Evolutionary conservation across 2,797 vertebrate genomes (phyloP).

Genomic region (Prionace glauca): DNA sequence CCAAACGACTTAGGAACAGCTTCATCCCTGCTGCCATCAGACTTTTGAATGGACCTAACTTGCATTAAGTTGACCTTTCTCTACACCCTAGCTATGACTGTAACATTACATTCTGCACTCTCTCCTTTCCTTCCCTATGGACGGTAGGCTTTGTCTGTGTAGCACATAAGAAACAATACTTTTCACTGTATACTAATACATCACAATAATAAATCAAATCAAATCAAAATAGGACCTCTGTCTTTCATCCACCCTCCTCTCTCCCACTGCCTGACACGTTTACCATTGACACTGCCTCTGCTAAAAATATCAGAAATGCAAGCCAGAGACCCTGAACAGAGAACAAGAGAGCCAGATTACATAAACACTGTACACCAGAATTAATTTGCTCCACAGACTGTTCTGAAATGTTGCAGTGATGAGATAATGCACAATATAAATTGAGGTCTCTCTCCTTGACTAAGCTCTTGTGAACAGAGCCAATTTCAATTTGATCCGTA

Average conservation of each 20-base stretch:
- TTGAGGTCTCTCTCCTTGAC: background rate
- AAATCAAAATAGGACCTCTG: background rate
- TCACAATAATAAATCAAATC: too few species aligned
- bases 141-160: too few species aligned
- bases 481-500: background rate
- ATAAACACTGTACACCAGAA: background rate
- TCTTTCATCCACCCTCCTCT: background rate
- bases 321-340: background rate
- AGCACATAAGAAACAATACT: too few species aligned
- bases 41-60: too few species aligned
- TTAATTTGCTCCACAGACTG: background rate
- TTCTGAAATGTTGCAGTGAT: background rate
- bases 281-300: background rate
- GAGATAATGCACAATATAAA: background rate
- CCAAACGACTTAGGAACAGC: too few species aligned
- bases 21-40: too few species aligned
- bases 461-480: background rate
- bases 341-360: background rate
- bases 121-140: too few species aligned
- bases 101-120: too few species aligned
- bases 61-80: too few species aligned
- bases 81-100: too few species aligned
- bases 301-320: background rate
- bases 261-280: background rate
- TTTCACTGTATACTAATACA: too few species aligned